phyloP scores from a whole-genome alignment of 2,797 vertebrate species.

The Ctenosaura bakeri region DNA sequence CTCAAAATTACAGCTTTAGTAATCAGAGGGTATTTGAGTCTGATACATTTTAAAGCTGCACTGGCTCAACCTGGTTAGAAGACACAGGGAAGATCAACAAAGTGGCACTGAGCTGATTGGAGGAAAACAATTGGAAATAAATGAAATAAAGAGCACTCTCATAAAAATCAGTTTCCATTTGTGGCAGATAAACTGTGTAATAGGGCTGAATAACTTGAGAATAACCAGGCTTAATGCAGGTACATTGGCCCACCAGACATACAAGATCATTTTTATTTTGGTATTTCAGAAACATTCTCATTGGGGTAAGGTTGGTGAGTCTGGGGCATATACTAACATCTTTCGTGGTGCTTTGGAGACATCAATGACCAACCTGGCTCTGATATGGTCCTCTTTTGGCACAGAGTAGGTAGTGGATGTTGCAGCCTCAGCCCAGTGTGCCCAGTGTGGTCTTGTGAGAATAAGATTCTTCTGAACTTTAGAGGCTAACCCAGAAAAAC shows the following conservation, averaged over 20 bases:
- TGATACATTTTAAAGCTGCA: not conserved
- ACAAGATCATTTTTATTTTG: not conserved
- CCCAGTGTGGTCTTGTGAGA: not conserved
- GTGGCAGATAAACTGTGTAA: not conserved
- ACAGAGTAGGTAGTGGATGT: not conserved
- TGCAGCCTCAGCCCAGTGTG: not conserved
- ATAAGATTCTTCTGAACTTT: not conserved
- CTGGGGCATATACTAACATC: not conserved
- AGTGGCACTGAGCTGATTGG: not conserved
- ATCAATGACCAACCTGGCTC: not conserved
- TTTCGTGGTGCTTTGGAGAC: not conserved
- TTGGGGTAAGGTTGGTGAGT: too few species aligned
- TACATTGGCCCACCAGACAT: not conserved
- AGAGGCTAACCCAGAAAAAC: too few species aligned
- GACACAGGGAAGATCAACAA: not conserved
- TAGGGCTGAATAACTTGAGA: not conserved
- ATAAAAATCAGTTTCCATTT: not conserved
- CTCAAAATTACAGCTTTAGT: not conserved
- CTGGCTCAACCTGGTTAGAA: not conserved
- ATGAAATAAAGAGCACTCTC: not conserved
- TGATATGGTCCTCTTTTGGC: not conserved
- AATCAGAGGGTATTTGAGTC: not conserved
- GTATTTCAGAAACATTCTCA: not conserved
- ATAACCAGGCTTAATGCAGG: not conserved
- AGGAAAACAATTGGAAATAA: not conserved